Percentiles rank a stretch among this genome's conserved stretches.
These are phyloP conservation scores for Atherinomorus stipes DNA, from an alignment of 2,113 vertebrate species.

Conservation along the genomic window DNA sequence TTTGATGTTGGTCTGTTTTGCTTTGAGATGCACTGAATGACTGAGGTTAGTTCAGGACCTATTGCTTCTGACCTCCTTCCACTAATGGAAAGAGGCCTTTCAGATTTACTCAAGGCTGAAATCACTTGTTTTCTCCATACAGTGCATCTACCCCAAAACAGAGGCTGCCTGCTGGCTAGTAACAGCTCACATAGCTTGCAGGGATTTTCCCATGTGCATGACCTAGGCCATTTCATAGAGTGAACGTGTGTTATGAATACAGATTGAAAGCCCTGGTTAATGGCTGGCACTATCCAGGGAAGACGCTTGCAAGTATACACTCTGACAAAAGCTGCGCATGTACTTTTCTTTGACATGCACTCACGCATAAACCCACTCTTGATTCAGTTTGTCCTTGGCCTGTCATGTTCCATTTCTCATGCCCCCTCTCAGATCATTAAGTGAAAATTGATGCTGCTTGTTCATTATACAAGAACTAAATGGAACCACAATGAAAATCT, in stretches of 20 bases:
- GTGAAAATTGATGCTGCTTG: conserved; percentile 70
- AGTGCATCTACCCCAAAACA: conserved; percentile 61
- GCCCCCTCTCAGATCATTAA: conserved; percentile 65
- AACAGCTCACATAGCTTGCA: conserved; percentile 57
- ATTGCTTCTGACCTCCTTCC: conserved; percentile 80
- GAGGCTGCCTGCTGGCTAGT: conserved; percentile 29
- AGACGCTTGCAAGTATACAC: conserved; percentile 31
- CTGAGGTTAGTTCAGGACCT: conserved; percentile 54
- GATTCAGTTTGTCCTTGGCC: conserved; percentile 69
- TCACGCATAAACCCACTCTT: conserved; percentile 39
- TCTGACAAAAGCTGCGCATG: conserved; percentile 41
- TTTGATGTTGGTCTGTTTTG: conserved; percentile 43
- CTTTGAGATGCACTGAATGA: conserved; percentile 63
- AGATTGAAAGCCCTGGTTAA: conserved; percentile 54
- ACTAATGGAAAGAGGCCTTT: conserved; percentile 81
- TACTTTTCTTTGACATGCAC: conserved; percentile 38
- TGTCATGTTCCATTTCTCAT: conserved; percentile 77
- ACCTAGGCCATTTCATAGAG: conserved; percentile 63
- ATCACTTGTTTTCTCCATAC: conserved; percentile 75
- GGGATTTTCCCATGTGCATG: conserved; percentile 58
- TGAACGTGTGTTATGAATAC: conserved; percentile 67
- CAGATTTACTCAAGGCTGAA: conserved; percentile 79
- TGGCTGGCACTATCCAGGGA: conserved; percentile 40
- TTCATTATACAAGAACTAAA: conserved; percentile 77
- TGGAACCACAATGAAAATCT: conserved; percentile 76